These are phyloP conservation scores for Drosophila nigrodunni DNA, from an alignment of 1,140 invertebrate species.

Conservation along the genomic window DNA sequence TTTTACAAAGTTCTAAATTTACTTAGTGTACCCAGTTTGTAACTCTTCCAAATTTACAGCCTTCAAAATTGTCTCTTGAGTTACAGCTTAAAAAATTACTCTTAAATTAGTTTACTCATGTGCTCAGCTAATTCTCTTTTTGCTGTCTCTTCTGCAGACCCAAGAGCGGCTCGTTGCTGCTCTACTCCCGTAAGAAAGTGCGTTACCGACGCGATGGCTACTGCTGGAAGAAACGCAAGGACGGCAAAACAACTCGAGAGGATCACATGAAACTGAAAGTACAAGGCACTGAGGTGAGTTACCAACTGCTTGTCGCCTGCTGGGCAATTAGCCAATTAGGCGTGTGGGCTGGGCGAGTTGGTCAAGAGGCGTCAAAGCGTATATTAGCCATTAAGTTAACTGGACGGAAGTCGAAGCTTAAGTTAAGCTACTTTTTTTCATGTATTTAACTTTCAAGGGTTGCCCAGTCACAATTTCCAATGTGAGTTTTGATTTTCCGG, in stretches of 20 bases:
- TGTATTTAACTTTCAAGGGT: conserved; percentile 6
- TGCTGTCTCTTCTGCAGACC: conserved; percentile 88
- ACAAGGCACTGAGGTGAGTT: conserved; percentile 94
- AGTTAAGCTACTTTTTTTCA: conserved; percentile 23
- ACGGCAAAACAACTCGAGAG: conserved; percentile 98
- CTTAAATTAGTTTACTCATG: no score
- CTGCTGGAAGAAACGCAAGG: conserved; percentile 99
- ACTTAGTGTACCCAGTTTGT: no score
- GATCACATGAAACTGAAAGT: conserved; percentile 99
- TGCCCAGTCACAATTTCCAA: conserved; percentile 21
- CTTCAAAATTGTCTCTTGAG: no score
- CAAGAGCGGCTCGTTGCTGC: conserved; percentile 97
- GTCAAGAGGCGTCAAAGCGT: conserved; percentile 25
- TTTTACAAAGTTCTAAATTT: no score
- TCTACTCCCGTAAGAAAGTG: conserved; percentile 98
- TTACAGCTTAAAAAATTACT: no score
- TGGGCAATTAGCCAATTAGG: conserved; percentile 82
- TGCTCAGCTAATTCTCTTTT: neutral
- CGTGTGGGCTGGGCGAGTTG: conserved; percentile 14
- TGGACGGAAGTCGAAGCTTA: conserved; percentile 39
- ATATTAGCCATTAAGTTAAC: conserved; percentile 46
- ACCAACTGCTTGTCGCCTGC: conserved; percentile 18
- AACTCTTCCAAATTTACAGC: no score
- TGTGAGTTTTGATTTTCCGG: conserved; percentile 84
- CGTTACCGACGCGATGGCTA: conserved; percentile 98